These are phyloP conservation scores for Diadumene lineata DNA, from an alignment of 92 coral and sea anemone species.

Conservation along the genomic window DNA sequence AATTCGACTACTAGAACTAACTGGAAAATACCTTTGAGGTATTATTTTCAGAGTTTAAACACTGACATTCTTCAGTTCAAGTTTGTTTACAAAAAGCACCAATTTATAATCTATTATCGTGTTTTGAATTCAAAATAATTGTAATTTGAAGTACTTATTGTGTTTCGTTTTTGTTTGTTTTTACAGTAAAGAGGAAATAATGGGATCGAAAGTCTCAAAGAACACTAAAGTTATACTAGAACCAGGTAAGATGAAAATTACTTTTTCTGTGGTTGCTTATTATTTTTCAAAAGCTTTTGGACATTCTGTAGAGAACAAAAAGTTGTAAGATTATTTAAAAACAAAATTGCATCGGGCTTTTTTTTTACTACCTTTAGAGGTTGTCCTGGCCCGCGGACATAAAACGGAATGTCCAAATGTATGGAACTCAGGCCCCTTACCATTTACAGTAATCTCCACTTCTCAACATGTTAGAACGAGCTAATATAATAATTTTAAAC, in stretches of 20 bases:
- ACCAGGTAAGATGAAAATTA: constrained; percentile 14
- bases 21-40: too few species aligned
- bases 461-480: too few species aligned
- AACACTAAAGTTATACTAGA: constrained; percentile 15
- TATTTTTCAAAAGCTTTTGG: neutral
- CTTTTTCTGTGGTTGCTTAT: neutral
- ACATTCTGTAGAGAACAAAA: neutral
- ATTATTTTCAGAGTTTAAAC: neutral
- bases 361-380: too few species aligned
- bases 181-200: neutral
- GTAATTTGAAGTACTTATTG: neutral
- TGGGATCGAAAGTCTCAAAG: constrained; percentile 26
- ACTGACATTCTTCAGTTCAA: too few species aligned
- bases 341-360: too few species aligned
- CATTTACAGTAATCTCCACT: too few species aligned
- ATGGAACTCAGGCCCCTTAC: too few species aligned
- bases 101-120: neutral
- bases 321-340: too few species aligned
- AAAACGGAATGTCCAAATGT: too few species aligned
- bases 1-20: too few species aligned
- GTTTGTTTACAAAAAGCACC: neutral
- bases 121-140: constrained; percentile 5
- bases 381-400: too few species aligned
- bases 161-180: neutral
- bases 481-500: too few species aligned